Evolutionary conservation across 2,113 vertebrate species (phyloP), one percentile per base, ranked within the genome.

Genomic region (Labeo catla): DNA sequence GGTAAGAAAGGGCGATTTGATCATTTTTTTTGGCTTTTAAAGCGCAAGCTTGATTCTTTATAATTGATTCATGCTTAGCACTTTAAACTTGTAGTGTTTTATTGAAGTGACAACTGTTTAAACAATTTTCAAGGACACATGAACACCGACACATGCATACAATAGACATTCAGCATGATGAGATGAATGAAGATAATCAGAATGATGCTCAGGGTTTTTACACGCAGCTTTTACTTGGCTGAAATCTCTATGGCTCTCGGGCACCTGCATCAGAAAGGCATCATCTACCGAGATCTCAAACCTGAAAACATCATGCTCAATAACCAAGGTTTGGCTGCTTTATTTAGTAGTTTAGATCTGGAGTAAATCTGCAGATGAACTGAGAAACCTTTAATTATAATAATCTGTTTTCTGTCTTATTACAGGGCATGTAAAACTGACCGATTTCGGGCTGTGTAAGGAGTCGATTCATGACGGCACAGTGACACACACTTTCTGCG

Each of bases 241-340:
- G 98, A 99, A 95, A 99, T 99, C 92, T 99, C 98, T 85, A 99
- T 99, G 98, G 98, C 98, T 90, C 95, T 99, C 93, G 98, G 98
- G 84, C 98, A 99, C 93, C 95, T 99, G 91, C 98, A 99, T 95
- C 98, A 99, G 93, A 99, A 99, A 93, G 98, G 98, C 93, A 99
- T 99, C 92, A 99, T 99, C 95, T 99, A 99, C 94, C 96, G 98
- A 94, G 98, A 99, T 93, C 94, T 99, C 88, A 99, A 99, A 93
- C 98, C 98, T 83, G 98, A 99, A 94, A 99, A 99, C 93, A 99
- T 99, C 94, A 99, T 99, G 98, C 97, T 99, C 86, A 99, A 98
- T 93, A 98, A 95, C 92, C 98, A 99, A 95, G 98, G 98, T 97
- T 91, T 84, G 45, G 13, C 47, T 8, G 7, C 0, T 28, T 50